Evolutionary conservation across 2,797 vertebrate genomes (phyloP), one percentile per base, ranked within the genome.

Genomic region (Rhinatrema bivittatum): DNA sequence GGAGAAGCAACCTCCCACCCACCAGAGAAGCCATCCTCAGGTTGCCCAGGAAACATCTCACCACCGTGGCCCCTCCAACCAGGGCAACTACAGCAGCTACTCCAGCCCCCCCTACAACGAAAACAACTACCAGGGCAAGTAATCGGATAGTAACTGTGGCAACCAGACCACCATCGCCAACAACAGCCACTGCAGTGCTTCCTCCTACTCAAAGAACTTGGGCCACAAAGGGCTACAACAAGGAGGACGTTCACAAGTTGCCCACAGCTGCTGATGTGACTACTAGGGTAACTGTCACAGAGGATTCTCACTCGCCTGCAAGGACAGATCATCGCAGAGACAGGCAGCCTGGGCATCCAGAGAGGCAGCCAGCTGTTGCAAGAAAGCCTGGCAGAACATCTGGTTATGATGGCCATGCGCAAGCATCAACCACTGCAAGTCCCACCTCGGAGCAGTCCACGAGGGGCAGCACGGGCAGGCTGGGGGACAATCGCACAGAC

Each of bases 401-500:
- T 18, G 39, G 3, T 50, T 53, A 69, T 1, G 71, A 75, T 9
- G 53, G 39, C 7, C 52, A 60, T 60, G 74, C 69, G 2, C 53
- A 46, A 7, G 42, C 26, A 9, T 50, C 62, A 8, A 72, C 75
- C 25, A 34, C 61, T 31, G 67, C 82, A 34, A 73, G 79, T 10
- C 53, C 70, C 16, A n/a, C 55, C 18, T 46, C 73, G 1, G 74
- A 70, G 38, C 56, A 47, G 25, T 60, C 73, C 5, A 73, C 74
- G 2, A 76, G 78, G 50, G 64, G 60, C 49, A 73, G 36, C 6
- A 3, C 57, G 1, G 69, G 71, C 11, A 76, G 74, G 23, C 70
- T 81, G 46, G 86, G 81, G 51, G 90, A 97, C 46, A 94, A 94
- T 50, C 86, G 65, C 48, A 92, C 88, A 0, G 87, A 94, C 67